These are phyloP conservation scores for Osmoderma eremita DNA, from an alignment of 2,888 invertebrate genomes.

Conservation along the genomic window DNA sequence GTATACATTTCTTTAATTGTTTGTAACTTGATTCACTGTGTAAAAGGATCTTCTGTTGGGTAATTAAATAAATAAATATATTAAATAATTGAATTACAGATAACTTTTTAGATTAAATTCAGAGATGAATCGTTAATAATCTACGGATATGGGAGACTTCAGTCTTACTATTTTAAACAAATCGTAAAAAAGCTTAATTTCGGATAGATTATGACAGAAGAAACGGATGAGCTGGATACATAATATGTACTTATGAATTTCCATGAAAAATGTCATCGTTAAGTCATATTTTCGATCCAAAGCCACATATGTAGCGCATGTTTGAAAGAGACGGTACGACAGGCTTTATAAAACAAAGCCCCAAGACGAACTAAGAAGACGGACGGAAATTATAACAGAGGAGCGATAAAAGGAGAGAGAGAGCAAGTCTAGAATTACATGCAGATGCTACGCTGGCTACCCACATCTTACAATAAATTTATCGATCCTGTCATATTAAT, in stretches of 20 bases:
- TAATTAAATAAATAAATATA: too few species aligned
- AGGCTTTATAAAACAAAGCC: conserved; percentile 25
- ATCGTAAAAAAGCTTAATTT: too few species aligned
- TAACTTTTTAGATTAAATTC: too few species aligned
- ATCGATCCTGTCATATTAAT: conserved; percentile 41
- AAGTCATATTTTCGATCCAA: neutral
- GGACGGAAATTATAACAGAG: neutral
- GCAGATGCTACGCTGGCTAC: conserved; percentile 36
- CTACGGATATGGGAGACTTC: too few species aligned
- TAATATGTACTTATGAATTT: conserved; percentile 1
- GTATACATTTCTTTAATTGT: too few species aligned
- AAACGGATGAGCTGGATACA: neutral
- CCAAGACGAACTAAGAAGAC: conserved; percentile 4
- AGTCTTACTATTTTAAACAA: too few species aligned
- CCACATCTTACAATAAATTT: conserved; percentile 41
- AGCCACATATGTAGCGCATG: conserved; percentile 29
- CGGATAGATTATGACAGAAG: too few species aligned
- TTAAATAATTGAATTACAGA: too few species aligned
- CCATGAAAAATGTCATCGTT: neutral
- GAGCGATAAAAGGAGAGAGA: neutral
- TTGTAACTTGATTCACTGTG: too few species aligned
- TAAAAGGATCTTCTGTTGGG: too few species aligned
- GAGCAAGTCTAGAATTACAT: conserved; percentile 35
- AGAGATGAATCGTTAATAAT: too few species aligned
- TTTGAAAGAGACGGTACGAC: conserved; percentile 5